Conservation (phyloP, 2,888 invertebrate species). For the Metalampra italica region DNA sequence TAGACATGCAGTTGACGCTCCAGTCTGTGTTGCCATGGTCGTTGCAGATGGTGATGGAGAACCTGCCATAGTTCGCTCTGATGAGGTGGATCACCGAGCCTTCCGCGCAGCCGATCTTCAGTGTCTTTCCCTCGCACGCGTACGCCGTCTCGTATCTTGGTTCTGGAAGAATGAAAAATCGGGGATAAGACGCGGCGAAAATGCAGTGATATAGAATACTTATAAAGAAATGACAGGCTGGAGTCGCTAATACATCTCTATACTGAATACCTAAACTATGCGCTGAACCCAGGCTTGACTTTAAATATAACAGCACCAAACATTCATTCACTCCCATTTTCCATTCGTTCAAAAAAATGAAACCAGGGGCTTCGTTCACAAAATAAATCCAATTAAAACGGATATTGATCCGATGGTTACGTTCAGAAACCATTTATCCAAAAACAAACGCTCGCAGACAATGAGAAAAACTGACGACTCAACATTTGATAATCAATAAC, state of each 20-base stretch:
- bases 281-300: no score
- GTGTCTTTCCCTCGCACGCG: constrained; percentile 94
- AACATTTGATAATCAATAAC: constrained; percentile 62
- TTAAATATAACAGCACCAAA: no score
- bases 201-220: no score
- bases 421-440: constrained; percentile 39
- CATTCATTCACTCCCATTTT: no score
- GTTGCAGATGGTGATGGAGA: constrained; percentile 97
- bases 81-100: constrained; percentile 94
- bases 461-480: constrained; percentile 59
- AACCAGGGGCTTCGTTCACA: no score
- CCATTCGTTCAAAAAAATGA: no score
- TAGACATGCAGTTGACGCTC: constrained; percentile 97
- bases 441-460: constrained; percentile 42
- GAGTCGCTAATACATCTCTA: no score
- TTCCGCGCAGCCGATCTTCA: constrained; percentile 92
- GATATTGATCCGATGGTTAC: background rate
- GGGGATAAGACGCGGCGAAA: constrained; percentile 1
- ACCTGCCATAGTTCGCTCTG: constrained; percentile 96
- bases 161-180: constrained; percentile 71
- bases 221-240: no score
- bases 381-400: constrained; percentile 45
- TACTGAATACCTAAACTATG: no score
- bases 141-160: constrained; percentile 94
- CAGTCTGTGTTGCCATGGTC: constrained; percentile 97